phyloP scores from a whole-genome alignment of 2,888 invertebrate genomes.

The Cataglyphis albicans region DNA sequence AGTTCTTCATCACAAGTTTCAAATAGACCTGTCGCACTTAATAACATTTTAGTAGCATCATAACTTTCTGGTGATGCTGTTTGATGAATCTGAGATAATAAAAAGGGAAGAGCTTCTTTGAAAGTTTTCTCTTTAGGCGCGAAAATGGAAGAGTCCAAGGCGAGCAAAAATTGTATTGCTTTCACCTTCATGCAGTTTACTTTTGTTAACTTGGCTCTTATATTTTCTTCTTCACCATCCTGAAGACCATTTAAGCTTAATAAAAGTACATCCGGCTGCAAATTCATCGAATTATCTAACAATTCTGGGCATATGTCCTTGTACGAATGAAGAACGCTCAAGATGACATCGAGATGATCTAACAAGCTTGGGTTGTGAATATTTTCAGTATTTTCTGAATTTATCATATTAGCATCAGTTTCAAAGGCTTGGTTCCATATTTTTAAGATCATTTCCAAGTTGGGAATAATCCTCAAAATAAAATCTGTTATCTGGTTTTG shows the following conservation, averaged over 20 bases:
- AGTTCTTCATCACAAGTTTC: slow-evolving; percentile 89
- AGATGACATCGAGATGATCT: slow-evolving; percentile 83
- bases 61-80: slow-evolving; percentile 72
- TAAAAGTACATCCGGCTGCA: slow-evolving; percentile 72
- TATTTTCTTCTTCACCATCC: slow-evolving; percentile 7
- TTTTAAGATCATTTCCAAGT: slow-evolving; percentile 80
- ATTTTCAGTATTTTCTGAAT: slow-evolving; percentile 48
- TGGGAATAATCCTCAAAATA: slow-evolving; percentile 82
- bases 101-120: slow-evolving; percentile 74
- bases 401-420: slow-evolving; percentile 64
- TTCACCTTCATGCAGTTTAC: slow-evolving; percentile 83
- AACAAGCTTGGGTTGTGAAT: slow-evolving; percentile 66
- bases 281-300: slow-evolving; percentile 79
- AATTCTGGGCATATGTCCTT: slow-evolving; percentile 87
- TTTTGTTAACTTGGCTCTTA: slow-evolving; percentile 50
- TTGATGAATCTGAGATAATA: slow-evolving; percentile 75
- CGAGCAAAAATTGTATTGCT: slow-evolving; percentile 85
- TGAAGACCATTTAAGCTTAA: slow-evolving; percentile 67
- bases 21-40: slow-evolving; percentile 89
- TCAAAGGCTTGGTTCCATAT: slow-evolving; percentile 81
- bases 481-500: slow-evolving; percentile 73
- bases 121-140: slow-evolving; percentile 77
- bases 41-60: slow-evolving; percentile 87
- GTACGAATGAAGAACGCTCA: slow-evolving; percentile 88
- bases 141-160: slow-evolving; percentile 83